These are phyloP conservation scores for Centropus bengalensis DNA, from an alignment of 2,113 vertebrate genomes.

Conservation along the genomic window DNA sequence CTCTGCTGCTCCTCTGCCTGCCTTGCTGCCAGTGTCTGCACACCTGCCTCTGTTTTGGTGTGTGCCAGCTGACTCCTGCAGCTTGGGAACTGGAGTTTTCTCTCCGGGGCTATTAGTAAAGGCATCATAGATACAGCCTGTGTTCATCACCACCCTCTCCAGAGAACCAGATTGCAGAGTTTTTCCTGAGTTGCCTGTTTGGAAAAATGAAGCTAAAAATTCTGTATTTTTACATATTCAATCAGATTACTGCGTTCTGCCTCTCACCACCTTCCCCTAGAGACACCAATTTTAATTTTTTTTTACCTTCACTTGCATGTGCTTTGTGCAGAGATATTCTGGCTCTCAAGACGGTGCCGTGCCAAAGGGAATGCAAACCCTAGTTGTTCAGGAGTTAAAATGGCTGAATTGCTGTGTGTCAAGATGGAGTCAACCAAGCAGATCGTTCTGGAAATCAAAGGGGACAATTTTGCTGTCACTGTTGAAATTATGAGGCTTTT, in stretches of 20 bases:
- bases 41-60: neutral
- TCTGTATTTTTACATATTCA: neutral
- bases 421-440: conserved; percentile 49
- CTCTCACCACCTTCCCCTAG: neutral
- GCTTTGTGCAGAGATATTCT: neutral
- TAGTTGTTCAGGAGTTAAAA: neutral
- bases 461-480: neutral
- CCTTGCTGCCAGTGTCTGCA: neutral
- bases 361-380: neutral
- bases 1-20: neutral
- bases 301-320: neutral
- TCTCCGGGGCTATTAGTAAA: neutral
- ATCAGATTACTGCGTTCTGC: neutral
- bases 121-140: neutral
- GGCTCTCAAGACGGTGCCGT: neutral
- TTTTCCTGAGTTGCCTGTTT: conserved; percentile 7
- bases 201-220: neutral
- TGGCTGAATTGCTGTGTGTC: conserved; percentile 3
- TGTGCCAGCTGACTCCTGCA: neutral
- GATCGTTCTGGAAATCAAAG: neutral
- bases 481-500: neutral
- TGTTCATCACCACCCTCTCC: neutral
- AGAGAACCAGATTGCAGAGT: neutral
- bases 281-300: neutral
- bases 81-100: neutral